Base-by-base conservation (phyloP, 2,797 vertebrate species). In the Macroramphosus scolopax region DNA sequence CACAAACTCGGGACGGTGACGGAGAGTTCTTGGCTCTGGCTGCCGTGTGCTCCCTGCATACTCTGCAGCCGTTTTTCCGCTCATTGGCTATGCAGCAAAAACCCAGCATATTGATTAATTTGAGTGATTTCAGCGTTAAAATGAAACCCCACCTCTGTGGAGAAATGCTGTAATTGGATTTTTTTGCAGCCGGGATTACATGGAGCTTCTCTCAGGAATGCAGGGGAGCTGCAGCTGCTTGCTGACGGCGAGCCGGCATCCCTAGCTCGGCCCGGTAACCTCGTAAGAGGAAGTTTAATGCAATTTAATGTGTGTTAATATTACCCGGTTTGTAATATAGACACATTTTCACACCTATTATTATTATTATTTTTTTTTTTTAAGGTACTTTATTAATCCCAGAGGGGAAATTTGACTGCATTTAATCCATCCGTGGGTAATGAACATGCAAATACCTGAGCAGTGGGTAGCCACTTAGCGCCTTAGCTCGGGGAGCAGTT, bases 131-230 rank as follows among this genome's bases (percentile, higher is more conserved):
- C 70, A 71, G 67, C 51, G 65, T n/a, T 59, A 75, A 71, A 83
- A 83, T 58, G 78, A 80, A 78, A 68, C n/a, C 75, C 76, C 83
- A 72, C 72, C 80, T 72, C 69, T 75, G 73, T 76, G 61, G 76
- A 82, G n/a, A 77, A 80, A 66, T 53, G 62, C 63, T 68, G 68
- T 88, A 88, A 89, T 87, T 89, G 83, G 83, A 89, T n/a, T n/a
- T 84, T 79, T 75, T 69, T 66, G 71, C 47, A 46, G 60, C 68
- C 51, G 12, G 81, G 82, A 80, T 83, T 76, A 84, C 63, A 43
- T 29, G 59, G 25, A 25, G 62, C 67, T 69, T 46, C 50, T 68
- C 59, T 47, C 41, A 66, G 68, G 68, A 74, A 77, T 69, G 66
- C 73, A 49, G 64, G 72, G 59, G 66, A 54, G 49, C 59, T 29